Evolutionary conservation across 2,888 invertebrate genomes (phyloP), one percentile per base, ranked within the genome.

Genomic region (Keiferia lycopersicella): DNA sequence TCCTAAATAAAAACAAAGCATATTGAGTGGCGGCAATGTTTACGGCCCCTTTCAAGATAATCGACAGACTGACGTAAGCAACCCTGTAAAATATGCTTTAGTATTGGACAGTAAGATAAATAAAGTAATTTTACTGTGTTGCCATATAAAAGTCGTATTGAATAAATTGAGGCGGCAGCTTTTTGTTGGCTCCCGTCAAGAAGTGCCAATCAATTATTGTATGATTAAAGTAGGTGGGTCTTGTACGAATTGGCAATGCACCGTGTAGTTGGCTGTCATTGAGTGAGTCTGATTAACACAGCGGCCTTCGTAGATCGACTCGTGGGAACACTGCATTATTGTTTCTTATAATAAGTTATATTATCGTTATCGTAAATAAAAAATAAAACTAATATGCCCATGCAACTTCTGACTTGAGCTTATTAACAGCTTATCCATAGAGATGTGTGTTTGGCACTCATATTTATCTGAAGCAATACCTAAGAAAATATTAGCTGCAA

Each of bases 161-260:
- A 65, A 65, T 63, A 58, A 53, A 30, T 56, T 16, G 56, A 34
- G 70, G 70, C 73, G 71, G 74, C 69, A 58, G 66, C 74, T 79
- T 80, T 82, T 78, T 78, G 71, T 74, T 70, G 68, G 68, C 66
- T 67, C 69, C 76, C 69, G 76, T 78, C 75, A 74, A 72, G 73
- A 81, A 71, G 75, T 82, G 80, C 77, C 82, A 83, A 81, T 84
- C 80, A 82, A 81, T 82, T 79, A 78, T 75, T 76, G 72, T 75
- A 73, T 82, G 78, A 82, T 80, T 79, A 56, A 81, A 83, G 76
- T 78, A 76, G 78, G 76, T 78, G 74, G 76, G 75, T 77, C 69
- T 71, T 75, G 69, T 74, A 78, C 78, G 81, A 83, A 84, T 83
- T 84, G 81, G 79, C 77, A 77, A 67, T 67, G 64, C 69, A 71